A percentile compares a stretch with the other conserved stretches of the same genome.
Conservation (phyloP, 2,113 vertebrate genomes). For the Diphyllodes magnificus region DNA sequence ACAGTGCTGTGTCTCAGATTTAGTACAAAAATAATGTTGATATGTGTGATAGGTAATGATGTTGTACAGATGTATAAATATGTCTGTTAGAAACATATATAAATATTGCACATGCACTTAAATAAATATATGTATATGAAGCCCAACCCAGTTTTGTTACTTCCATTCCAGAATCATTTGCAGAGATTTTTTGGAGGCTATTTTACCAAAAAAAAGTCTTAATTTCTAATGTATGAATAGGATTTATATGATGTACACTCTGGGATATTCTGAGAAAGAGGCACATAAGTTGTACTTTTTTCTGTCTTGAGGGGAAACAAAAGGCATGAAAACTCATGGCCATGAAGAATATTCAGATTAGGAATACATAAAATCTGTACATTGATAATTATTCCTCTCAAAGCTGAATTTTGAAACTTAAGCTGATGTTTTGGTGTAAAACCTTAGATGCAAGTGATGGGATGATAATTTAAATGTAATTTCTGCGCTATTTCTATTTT, state of each 20-base stretch:
- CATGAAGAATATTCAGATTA: background rate
- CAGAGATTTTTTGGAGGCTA: background rate
- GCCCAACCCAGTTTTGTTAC: background rate
- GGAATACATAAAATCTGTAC: background rate
- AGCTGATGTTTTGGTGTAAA: background rate
- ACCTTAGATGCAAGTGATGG: background rate
- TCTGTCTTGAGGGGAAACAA: background rate
- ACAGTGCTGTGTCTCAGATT: background rate
- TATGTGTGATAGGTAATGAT: background rate
- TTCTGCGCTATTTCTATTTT: background rate
- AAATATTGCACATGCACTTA: fast-evolving
- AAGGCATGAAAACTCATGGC: background rate
- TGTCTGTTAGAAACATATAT: background rate
- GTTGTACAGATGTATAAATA: background rate
- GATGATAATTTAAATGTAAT: background rate
- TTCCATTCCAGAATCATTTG: background rate
- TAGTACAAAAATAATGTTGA: background rate
- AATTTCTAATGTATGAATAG: background rate
- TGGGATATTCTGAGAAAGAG: background rate
- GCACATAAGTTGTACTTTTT: background rate
- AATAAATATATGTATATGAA: background rate
- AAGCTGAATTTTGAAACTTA: background rate
- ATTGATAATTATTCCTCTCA: background rate
- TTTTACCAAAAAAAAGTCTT: background rate
- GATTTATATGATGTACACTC: background rate